These are phyloP conservation scores for Australoheros scitulus DNA, from an alignment of 2,113 vertebrate genomes.

Conservation along the genomic window DNA sequence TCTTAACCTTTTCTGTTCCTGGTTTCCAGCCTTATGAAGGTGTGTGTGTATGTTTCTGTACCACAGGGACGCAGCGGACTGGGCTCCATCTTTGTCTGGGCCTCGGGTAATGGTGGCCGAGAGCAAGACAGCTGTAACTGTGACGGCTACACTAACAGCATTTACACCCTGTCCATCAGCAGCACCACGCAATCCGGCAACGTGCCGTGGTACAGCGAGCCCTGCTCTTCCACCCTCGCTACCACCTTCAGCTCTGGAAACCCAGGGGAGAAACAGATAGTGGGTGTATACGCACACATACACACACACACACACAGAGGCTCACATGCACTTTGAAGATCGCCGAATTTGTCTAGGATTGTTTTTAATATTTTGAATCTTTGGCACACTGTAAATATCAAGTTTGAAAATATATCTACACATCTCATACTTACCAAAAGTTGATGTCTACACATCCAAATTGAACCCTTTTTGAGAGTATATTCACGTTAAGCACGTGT, in stretches of 20 bases:
- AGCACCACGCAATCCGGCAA: conserved; percentile 94
- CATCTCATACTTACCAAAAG: neutral
- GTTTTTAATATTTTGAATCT: conserved; percentile 5
- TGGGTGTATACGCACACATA: conserved; percentile 77
- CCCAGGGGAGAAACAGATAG: conserved; percentile 96
- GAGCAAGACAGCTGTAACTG: conserved; percentile 99
- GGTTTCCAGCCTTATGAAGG: neutral
- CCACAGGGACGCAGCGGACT: conserved; percentile 88
- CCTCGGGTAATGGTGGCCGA: conserved; percentile 93
- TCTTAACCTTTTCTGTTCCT: neutral
- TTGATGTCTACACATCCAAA: neutral
- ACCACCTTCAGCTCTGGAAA: conserved; percentile 98
- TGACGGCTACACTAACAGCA: conserved; percentile 99
- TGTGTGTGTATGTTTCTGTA: neutral
- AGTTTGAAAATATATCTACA: neutral
- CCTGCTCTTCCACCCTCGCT: conserved; percentile 97
- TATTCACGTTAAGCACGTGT: neutral
- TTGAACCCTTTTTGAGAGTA: neutral
- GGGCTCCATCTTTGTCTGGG: conserved; percentile 99
- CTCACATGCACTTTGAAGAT: neutral
- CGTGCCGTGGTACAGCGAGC: conserved; percentile 99
- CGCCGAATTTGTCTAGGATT: conserved; percentile 15
- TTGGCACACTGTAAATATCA: conserved; percentile 19
- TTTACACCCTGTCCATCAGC: conserved; percentile 98
- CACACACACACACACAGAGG: neutral